A percentile compares a stretch with the other conserved stretches of the same genome.
Evolutionary conservation across 92 coral and sea anemone species (phyloP).

Genomic region (Zoanthus sansibaricus): DNA sequence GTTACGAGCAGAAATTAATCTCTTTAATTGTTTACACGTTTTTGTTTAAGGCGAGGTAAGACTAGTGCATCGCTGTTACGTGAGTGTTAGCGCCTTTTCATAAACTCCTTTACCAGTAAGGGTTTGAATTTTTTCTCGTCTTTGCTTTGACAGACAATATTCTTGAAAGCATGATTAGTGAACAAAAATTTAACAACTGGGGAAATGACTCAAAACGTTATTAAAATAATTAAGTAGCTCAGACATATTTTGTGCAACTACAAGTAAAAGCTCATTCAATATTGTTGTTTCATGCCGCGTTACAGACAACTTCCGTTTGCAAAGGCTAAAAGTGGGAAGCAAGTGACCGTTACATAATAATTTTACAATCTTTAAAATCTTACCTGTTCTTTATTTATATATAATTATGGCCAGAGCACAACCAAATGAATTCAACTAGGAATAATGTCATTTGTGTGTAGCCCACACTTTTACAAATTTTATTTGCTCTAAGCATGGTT

Average conservation of each 20-base stretch:
- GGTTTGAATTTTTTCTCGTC: no score
- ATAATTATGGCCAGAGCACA: background rate
- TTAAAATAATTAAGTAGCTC: background rate
- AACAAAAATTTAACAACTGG: background rate
- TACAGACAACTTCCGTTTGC: slow-evolving; percentile 2
- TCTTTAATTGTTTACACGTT: background rate
- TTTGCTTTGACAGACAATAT: background rate
- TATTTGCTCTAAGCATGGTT: no score
- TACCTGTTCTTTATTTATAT: background rate
- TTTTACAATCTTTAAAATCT: background rate
- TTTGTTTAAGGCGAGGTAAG: background rate
- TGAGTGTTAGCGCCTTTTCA: background rate
- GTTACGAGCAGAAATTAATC: background rate
- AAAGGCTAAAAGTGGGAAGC: background rate
- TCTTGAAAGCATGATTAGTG: background rate
- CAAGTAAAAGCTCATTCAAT: background rate
- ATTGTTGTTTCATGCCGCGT: background rate
- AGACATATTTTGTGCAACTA: background rate
- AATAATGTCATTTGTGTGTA: no score
- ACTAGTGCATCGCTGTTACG: background rate
- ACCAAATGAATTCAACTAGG: background rate
- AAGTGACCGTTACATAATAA: background rate
- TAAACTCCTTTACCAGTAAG: background rate
- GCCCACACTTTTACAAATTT: no score
- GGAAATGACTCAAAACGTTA: background rate